A percentile compares a stretch with the other conserved stretches of the same genome.
These are phyloP conservation scores for Synanthedon andrenaeformis DNA, from an alignment of 2,888 invertebrate species.

Conservation along the genomic window DNA sequence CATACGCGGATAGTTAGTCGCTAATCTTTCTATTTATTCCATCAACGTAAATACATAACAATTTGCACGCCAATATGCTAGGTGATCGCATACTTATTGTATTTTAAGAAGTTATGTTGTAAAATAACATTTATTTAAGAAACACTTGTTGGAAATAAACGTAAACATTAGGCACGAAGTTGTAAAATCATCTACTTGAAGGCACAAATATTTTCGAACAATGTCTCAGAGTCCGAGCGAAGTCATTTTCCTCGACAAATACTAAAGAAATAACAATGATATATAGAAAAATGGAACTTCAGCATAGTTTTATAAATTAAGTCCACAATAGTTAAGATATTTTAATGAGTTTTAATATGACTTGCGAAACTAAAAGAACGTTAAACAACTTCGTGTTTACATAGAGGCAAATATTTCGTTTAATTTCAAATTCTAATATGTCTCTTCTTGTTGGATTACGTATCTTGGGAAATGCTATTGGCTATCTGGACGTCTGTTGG, in stretches of 20 bases:
- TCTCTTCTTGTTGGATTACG: background rate
- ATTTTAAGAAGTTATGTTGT: too few relatives aligned
- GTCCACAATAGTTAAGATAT: background rate
- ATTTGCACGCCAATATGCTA: too few relatives aligned
- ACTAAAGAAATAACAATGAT: constrained; percentile 30
- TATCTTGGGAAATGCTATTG: constrained; percentile 29
- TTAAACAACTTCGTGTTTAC: too few relatives aligned
- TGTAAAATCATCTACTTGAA: constrained; percentile 26
- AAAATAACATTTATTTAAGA: too few relatives aligned
- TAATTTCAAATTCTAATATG: background rate
- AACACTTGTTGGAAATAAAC: too few relatives aligned
- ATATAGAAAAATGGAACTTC: constrained; percentile 14
- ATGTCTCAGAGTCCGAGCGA: constrained; percentile 47
- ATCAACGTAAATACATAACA: too few relatives aligned
- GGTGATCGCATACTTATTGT: too few relatives aligned
- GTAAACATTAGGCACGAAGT: constrained; percentile 9
- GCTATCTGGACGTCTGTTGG: constrained; percentile 68
- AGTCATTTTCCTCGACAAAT: constrained; percentile 63
- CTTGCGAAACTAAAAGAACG: too few relatives aligned
- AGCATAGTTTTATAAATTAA: background rate
- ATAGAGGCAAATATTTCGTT: too few relatives aligned
- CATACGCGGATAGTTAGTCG: too few relatives aligned
- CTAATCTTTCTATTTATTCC: too few relatives aligned
- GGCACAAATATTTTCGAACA: constrained; percentile 54
- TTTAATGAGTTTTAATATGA: too few relatives aligned